Base-by-base conservation (phyloP, 1,140 invertebrate genomes). In the Cyrtorhinus lividipennis region DNA sequence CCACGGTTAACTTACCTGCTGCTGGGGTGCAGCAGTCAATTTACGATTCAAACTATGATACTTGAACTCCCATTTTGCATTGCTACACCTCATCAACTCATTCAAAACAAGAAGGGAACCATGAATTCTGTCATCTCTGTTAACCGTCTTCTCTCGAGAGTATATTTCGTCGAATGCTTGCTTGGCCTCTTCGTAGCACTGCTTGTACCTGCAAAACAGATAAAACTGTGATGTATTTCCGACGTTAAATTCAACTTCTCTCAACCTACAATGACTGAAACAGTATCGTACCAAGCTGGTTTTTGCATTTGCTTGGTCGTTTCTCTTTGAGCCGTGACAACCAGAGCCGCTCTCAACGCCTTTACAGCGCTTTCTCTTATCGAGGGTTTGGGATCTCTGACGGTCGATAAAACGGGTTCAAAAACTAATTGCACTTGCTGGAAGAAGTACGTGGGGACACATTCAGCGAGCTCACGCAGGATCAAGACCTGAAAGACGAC, bases 371-470 rank as follows among this genome's bases (percentile, higher is more conserved):
- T 86, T 74, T 98, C 92, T 58, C 95, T 78, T 64, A 98, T 91
- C 15, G 84, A 81, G n/a, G 88, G 83, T 75, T 97, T 96, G 0
- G 90, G 85, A 76, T 98, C 94, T 63, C 88, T 82, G 26, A 98
- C 83, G 1, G 92, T 91, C 69, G 87, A 87, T 68, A 98, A 94
- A 64, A 98, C 96, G 38, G 90, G 80, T 64, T 98, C 94, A 74
- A 98, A 98, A 74, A 98, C 98, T 56, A 86, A 86, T 18, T 90
- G 90, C 0, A 97, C 91, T 80, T 96, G 92, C 76, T 98, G 94
- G 72, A 96, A 98, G 74, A 99, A 99, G 74, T 95, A 96, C 15
- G 95, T 97, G 1, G 95, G 95, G 75, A 95, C 92, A 13, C 90
- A 90, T 18, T 93, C 84, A 12, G 96, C 96, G 15, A 99, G 74